phyloP scores from a whole-genome alignment of 2,888 invertebrate species.

The Erebia palarica region DNA sequence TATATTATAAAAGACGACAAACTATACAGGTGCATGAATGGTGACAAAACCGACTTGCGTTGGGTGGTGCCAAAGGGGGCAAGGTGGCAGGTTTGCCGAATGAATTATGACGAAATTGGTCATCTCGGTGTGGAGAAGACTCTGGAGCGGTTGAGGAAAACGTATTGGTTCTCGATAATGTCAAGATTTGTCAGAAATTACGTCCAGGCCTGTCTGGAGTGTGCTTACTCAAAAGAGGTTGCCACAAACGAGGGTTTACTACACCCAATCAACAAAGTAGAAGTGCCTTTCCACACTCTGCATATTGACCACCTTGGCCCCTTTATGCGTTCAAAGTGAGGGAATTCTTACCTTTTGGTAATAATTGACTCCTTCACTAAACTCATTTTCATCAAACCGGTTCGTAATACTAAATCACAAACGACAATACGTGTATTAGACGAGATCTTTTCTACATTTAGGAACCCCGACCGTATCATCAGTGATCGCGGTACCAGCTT shows the following conservation, averaged over 20 bases:
- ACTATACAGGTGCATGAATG: conserved; percentile 33
- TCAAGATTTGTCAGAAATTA: conserved; percentile 35
- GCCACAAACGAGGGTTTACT: conserved; percentile 34
- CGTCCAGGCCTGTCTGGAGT: conserved; percentile 34
- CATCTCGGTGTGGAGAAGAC: conserved; percentile 45
- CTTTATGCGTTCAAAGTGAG: conserved; percentile 57
- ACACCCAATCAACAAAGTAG: conserved; percentile 41
- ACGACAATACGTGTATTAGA: conserved; percentile 22
- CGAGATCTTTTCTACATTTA: conserved; percentile 30
- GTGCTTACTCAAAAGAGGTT: conserved; percentile 34
- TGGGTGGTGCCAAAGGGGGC: conserved; percentile 51
- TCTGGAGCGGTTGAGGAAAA: conserved; percentile 25
- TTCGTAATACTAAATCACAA: conserved; percentile 33
- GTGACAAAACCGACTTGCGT: conserved; percentile 17
- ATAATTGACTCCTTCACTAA: conserved; percentile 35
- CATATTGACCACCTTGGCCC: conserved; percentile 41
- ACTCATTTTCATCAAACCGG: conserved; percentile 27
- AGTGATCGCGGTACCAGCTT: conserved; percentile 38
- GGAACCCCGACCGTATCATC: conserved; percentile 32
- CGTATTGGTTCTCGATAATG: conserved; percentile 41
- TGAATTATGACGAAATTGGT: conserved; percentile 56
- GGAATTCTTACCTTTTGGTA: conserved; percentile 29
- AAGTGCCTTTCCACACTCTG: conserved; percentile 37
- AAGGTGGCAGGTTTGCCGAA: conserved; percentile 47
- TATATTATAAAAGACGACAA: conserved; percentile 35